Evolutionary conservation across 1,140 invertebrate genomes (phyloP).

Genomic region (Helicorthomorpha holstii): DNA sequence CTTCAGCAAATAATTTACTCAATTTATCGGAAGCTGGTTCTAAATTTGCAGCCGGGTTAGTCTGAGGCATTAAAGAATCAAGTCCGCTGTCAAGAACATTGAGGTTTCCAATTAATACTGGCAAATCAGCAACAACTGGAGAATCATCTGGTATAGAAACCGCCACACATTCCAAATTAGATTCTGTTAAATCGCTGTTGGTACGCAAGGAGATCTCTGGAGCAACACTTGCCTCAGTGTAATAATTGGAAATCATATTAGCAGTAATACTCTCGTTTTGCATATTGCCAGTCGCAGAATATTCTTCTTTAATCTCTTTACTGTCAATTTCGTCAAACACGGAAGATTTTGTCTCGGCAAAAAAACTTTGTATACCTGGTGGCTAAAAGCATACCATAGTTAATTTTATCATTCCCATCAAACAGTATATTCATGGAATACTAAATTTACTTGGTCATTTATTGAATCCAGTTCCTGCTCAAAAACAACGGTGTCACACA

Average conservation of each 20-base stretch:
- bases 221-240: no score
- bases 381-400: background rate
- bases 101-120: background rate
- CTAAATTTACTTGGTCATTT: background rate
- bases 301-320: background rate
- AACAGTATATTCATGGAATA: background rate
- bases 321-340: background rate
- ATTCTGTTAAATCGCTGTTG: background rate
- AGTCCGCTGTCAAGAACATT: background rate
- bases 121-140: background rate
- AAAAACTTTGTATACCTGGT: background rate
- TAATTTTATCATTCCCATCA: background rate
- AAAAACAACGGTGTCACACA: background rate
- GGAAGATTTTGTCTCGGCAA: background rate
- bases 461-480: background rate
- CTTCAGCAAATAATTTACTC: constrained; percentile 13
- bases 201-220: background rate
- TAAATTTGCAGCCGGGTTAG: background rate
- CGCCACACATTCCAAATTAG: background rate
- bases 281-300: background rate
- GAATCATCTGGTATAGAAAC: background rate
- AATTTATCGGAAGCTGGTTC: background rate
- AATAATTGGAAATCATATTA: no score
- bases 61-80: background rate
- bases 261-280: no score